Evolutionary conservation across 2,113 vertebrate species (phyloP).

Genomic region (Microcebus jonahi): DNA sequence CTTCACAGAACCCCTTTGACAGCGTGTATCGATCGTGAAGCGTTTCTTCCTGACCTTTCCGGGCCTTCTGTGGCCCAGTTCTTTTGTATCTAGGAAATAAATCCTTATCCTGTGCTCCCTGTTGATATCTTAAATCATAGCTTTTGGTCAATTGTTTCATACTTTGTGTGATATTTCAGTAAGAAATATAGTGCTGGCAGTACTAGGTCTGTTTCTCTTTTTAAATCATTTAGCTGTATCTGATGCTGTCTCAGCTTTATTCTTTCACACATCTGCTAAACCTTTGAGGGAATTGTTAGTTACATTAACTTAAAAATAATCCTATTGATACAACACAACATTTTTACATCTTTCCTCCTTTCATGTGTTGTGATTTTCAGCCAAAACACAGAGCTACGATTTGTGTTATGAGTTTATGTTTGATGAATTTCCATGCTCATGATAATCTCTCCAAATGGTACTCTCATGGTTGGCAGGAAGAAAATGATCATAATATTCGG

Average conservation of each 20-base stretch:
- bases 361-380: neutral
- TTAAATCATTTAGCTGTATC: neutral
- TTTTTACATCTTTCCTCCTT: neutral
- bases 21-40: neutral
- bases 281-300: neutral
- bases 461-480: neutral
- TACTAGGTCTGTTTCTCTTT: neutral
- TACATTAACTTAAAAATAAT: neutral
- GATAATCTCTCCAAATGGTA: neutral
- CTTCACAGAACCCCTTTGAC: slow-evolving; percentile 20
- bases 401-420: neutral
- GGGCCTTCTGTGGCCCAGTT: slow-evolving; percentile 39
- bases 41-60: slow-evolving; percentile 60
- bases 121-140: slow-evolving; percentile 51
- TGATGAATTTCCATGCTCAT: neutral
- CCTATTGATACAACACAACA: neutral
- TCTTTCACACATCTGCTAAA: neutral
- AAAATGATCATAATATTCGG: neutral
- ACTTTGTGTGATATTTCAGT: neutral
- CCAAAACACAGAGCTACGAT: neutral
- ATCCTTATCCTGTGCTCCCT: neutral
- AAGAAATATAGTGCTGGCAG: neutral
- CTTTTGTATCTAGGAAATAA: slow-evolving; percentile 25
- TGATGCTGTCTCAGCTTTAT: neutral
- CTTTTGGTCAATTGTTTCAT: slow-evolving; percentile 13